Evolutionary conservation across 2,113 vertebrate species (phyloP).

Genomic region (Datnioides undecimradiatus): DNA sequence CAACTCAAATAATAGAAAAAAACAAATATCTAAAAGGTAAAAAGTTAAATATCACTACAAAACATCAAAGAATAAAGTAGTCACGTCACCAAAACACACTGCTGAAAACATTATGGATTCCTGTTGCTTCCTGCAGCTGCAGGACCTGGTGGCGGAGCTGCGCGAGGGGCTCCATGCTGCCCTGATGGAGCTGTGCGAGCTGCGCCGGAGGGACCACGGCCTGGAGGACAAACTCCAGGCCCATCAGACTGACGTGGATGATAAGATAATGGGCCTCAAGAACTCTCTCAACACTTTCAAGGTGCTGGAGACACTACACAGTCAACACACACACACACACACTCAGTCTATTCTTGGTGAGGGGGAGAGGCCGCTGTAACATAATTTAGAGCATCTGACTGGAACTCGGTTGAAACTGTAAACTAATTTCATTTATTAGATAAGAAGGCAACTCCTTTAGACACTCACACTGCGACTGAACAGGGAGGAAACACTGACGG

Average conservation of each 20-base stretch:
- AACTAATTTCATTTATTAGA: slow-evolving; percentile 46
- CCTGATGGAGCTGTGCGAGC: slow-evolving; percentile 88
- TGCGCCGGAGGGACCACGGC: slow-evolving; percentile 90
- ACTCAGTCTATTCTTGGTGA: slow-evolving; percentile 21
- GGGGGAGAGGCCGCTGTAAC: background rate
- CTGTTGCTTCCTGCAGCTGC: slow-evolving; percentile 80
- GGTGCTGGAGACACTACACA: slow-evolving; percentile 76
- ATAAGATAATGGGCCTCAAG: slow-evolving; percentile 94
- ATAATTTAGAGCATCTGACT: slow-evolving; percentile 67
- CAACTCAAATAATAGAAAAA: background rate
- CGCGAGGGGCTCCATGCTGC: slow-evolving; percentile 90
- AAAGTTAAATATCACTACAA: background rate
- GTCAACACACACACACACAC: slow-evolving; percentile 3
- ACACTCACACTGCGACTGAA: background rate
- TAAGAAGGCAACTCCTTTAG: slow-evolving; percentile 12
- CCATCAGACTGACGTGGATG: slow-evolving; percentile 90
- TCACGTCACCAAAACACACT: fast-evolving
- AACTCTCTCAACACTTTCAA: slow-evolving; percentile 95
- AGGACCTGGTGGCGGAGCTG: slow-evolving; percentile 93
- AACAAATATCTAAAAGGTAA: background rate
- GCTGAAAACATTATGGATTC: background rate
- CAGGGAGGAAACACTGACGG: background rate
- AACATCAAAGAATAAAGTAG: background rate
- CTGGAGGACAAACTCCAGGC: slow-evolving; percentile 92
- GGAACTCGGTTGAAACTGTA: slow-evolving; percentile 10